A percentile compares a stretch with the other conserved stretches of the same genome.
These are phyloP conservation scores for Philopedon plagiatum DNA, from an alignment of 2,888 invertebrate genomes.

Conservation along the genomic window DNA sequence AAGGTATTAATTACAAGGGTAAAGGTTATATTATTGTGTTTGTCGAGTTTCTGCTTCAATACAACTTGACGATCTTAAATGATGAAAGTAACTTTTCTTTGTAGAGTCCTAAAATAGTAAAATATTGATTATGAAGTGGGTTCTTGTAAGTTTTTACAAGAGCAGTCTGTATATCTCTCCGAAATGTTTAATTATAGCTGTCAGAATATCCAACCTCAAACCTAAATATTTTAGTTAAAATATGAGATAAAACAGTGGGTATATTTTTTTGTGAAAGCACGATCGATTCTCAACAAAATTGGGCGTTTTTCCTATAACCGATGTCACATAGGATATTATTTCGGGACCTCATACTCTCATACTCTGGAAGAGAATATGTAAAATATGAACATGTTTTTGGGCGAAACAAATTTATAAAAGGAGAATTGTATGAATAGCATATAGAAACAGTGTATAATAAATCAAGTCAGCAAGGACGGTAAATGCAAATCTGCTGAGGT, in stretches of 20 bases:
- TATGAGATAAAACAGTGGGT: not conserved
- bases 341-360: slow-evolving; percentile 45
- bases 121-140: too few relatives aligned
- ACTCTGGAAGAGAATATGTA: slow-evolving; percentile 40
- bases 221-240: too few relatives aligned
- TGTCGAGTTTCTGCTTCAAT: too few relatives aligned
- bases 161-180: too few relatives aligned
- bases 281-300: slow-evolving; percentile 25
- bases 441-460: slow-evolving; percentile 61
- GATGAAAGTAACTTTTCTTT: too few relatives aligned
- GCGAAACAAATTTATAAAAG: slow-evolving; percentile 49
- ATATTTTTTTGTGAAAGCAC: slow-evolving; percentile 5
- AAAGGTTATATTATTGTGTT: too few relatives aligned
- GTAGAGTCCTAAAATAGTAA: too few relatives aligned
- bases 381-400: slow-evolving; percentile 47
- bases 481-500: slow-evolving; percentile 61
- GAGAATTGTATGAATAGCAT: slow-evolving; percentile 47
- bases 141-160: too few relatives aligned
- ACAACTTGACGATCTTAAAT: too few relatives aligned
- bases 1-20: too few relatives aligned
- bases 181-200: too few relatives aligned
- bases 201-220: too few relatives aligned
- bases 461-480: slow-evolving; percentile 60
- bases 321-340: slow-evolving; percentile 40
- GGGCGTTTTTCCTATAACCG: slow-evolving; percentile 32